phyloP scores from a whole-genome alignment of 2,797 vertebrate species.

The Chiroxiphia lanceolata region DNA sequence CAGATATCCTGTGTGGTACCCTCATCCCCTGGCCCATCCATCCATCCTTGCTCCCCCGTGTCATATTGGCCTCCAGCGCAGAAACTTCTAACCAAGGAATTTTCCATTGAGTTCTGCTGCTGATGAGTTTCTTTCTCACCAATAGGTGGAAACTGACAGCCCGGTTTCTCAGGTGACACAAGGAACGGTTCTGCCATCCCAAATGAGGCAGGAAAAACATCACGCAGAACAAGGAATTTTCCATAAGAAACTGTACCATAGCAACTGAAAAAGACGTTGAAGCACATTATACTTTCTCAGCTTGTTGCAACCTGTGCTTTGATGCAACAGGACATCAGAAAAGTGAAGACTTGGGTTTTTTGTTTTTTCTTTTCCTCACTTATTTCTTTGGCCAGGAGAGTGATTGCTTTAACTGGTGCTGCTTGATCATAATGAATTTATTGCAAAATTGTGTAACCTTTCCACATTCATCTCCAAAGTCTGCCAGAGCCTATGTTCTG shows the following conservation, averaged over 20 bases:
- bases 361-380: slow-evolving; percentile 34
- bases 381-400: slow-evolving; percentile 48
- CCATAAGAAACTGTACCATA: slow-evolving; percentile 72
- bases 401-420: slow-evolving; percentile 56
- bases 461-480: neutral
- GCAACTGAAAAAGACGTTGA: slow-evolving; percentile 71
- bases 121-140: slow-evolving; percentile 74
- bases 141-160: slow-evolving; percentile 73
- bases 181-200: slow-evolving; percentile 70
- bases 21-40: neutral
- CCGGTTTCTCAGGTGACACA: slow-evolving; percentile 71
- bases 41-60: neutral
- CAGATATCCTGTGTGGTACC: slow-evolving; percentile 4
- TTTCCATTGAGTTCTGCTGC: slow-evolving; percentile 66
- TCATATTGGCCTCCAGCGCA: slow-evolving; percentile 48
- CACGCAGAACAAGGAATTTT: slow-evolving; percentile 68
- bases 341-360: slow-evolving; percentile 41
- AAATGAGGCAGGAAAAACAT: slow-evolving; percentile 71
- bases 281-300: slow-evolving; percentile 63
- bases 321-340: slow-evolving; percentile 70
- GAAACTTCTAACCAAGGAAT: slow-evolving; percentile 48
- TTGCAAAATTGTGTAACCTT: slow-evolving; percentile 47
- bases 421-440: slow-evolving; percentile 52
- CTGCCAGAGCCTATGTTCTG: slow-evolving; percentile 17
- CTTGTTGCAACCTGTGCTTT: slow-evolving; percentile 68